Percentiles rank a stretch among this genome's conserved stretches.
Conservation (phyloP, 1,140 invertebrate species). For the Aplysia californica region DNA sequence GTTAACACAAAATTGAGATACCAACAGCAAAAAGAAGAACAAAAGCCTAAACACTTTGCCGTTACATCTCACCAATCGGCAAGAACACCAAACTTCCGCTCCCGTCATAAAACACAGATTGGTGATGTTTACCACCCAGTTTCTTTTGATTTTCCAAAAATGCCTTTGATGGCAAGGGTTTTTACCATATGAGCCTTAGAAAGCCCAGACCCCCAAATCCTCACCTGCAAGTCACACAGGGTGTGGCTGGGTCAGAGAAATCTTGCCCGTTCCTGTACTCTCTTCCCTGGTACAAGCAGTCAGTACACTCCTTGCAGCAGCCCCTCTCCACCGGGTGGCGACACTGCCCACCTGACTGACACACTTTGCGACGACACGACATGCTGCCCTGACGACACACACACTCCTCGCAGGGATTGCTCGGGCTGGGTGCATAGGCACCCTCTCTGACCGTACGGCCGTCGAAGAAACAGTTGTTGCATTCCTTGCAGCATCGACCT, state of each 20-base stretch:
- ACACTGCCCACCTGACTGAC: conserved; percentile 32
- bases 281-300: conserved; percentile 40
- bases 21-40: too few species aligned
- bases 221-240: conserved; percentile 32
- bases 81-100: too few species aligned
- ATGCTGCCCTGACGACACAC: conserved; percentile 37
- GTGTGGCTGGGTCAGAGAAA: conserved; percentile 27
- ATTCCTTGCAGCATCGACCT: conserved; percentile 50
- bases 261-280: conserved; percentile 27
- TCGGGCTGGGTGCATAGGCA: conserved; percentile 14
- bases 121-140: too few species aligned
- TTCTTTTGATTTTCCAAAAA: too few species aligned
- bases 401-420: conserved; percentile 39
- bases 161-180: too few species aligned
- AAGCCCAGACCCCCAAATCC: too few species aligned
- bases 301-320: conserved; percentile 50
- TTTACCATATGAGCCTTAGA: too few species aligned
- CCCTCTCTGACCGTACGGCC: conserved; percentile 32
- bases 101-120: too few species aligned
- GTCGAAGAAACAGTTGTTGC: conserved; percentile 41
- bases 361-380: conserved; percentile 19
- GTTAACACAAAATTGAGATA: too few species aligned
- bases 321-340: conserved; percentile 32
- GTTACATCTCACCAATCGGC: too few species aligned
- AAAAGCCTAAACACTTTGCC: too few species aligned